These are phyloP conservation scores for Jaculus jaculus DNA, from an alignment of 2,113 vertebrate genomes.

Conservation along the genomic window DNA sequence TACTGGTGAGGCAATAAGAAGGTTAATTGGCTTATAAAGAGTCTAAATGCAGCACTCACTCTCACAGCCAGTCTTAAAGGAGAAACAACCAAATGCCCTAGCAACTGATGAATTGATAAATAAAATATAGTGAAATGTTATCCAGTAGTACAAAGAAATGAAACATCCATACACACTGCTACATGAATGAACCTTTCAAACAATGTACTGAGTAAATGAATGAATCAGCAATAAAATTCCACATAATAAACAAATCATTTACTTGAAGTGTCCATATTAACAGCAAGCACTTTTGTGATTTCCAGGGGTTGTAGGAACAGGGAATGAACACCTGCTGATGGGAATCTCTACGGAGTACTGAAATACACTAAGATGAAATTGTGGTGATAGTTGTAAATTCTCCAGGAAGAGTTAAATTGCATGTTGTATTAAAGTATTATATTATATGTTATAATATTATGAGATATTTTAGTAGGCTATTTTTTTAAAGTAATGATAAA, in stretches of 20 bases:
- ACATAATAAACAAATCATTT: neutral
- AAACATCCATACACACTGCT: neutral
- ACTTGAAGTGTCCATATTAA: neutral
- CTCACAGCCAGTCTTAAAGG: neutral
- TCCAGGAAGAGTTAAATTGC: neutral
- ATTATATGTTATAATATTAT: no score
- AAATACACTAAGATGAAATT: conserved; percentile 16
- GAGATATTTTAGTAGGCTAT: neutral
- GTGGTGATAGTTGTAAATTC: neutral
- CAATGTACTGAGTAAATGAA: neutral
- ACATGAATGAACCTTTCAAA: neutral
- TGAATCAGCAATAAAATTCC: neutral
- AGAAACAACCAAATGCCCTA: neutral
- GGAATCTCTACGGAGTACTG: neutral
- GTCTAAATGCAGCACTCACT: neutral
- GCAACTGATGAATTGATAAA: neutral
- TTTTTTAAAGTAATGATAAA: conserved; percentile 6
- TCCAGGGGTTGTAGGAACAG: neutral
- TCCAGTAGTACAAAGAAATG: neutral
- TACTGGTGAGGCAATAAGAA: neutral
- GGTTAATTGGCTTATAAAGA: neutral
- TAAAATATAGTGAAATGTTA: neutral
- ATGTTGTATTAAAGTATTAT: neutral
- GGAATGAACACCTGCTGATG: neutral
- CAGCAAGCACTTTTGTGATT: neutral